Evolutionary conservation across 2,113 vertebrate genomes (phyloP).

Genomic region (Boulengeromyrus knoepffleri): DNA sequence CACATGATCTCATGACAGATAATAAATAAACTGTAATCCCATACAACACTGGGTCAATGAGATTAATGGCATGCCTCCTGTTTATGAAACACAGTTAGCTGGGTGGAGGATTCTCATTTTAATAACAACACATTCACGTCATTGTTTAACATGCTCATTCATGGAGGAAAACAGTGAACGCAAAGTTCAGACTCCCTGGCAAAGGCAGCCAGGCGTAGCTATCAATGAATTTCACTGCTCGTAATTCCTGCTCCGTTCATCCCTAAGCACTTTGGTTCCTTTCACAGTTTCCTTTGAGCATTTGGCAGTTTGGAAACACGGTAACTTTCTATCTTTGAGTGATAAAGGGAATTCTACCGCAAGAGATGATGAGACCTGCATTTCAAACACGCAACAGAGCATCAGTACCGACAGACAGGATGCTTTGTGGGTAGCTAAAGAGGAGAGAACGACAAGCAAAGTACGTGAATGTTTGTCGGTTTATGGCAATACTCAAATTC

Average conservation of each 20-base stretch:
- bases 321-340: background rate
- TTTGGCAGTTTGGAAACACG: background rate
- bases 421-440: background rate
- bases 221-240: background rate
- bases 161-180: background rate
- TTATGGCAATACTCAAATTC: background rate
- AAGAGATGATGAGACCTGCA: background rate
- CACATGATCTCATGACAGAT: conserved; percentile 8
- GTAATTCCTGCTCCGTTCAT: background rate
- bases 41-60: background rate
- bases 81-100: background rate
- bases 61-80: background rate
- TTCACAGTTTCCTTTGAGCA: background rate
- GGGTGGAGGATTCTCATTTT: background rate
- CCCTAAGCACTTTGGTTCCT: background rate
- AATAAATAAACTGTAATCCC: conserved; percentile 5
- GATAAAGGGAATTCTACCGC: background rate
- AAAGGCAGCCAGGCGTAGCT: background rate
- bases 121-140: background rate
- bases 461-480: background rate
- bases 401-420: background rate
- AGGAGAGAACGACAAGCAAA: background rate
- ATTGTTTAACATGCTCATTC: background rate
- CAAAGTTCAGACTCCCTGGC: background rate
- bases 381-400: background rate